Evolutionary conservation across 2,888 invertebrate genomes (phyloP), one percentile per base, ranked within the genome.

Genomic region (Camponotus fellah): DNA sequence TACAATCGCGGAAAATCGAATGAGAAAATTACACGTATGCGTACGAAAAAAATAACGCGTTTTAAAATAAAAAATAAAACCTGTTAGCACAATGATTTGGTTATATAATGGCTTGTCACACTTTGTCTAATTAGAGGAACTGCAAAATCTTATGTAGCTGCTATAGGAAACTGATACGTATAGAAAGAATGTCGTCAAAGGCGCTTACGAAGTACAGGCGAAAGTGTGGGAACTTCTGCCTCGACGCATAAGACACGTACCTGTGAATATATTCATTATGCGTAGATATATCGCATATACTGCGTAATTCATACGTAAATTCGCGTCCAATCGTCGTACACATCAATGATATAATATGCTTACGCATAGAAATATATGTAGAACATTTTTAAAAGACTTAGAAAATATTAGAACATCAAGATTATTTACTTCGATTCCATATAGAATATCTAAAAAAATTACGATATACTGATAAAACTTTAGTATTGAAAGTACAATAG

Each of bases 221-320:
- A 92, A 93, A 93, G 92, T 93, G 92, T 93, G 92, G 91, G 93
- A 93, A 93, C 86, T 84, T 82, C 66, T 82, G 77, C 85, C 71
- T 12, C 76, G 86, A 87, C 40, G 32, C 43, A 6, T 32, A 32
- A 32, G 14, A 60, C 21, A 82, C 71, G 71, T 80, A 85, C 58
- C 84, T 56, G 53, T 77, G 37, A 12, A 4, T 74, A 43, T 40
- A 40, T 60, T 74, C 40, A 46, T 43, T 53, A 34, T 37, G 8
- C 49, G 21, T 53, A 53, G 12, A 46, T n/a, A 53, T 53, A 53
- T 71, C 82, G 62, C 68, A 60, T 65, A 86, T 56, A 21, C 84
- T 86, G 84, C 82, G 84, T 86, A 90, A 92, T 92, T 90, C 91
- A 88, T 90, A 89, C 91, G 91, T 92, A 91, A 92, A 92, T 91